Percentiles rank a stretch among this genome's conserved stretches.
phyloP scores from a whole-genome alignment of 2,113 vertebrate species.

The Tamias sibiricus region DNA sequence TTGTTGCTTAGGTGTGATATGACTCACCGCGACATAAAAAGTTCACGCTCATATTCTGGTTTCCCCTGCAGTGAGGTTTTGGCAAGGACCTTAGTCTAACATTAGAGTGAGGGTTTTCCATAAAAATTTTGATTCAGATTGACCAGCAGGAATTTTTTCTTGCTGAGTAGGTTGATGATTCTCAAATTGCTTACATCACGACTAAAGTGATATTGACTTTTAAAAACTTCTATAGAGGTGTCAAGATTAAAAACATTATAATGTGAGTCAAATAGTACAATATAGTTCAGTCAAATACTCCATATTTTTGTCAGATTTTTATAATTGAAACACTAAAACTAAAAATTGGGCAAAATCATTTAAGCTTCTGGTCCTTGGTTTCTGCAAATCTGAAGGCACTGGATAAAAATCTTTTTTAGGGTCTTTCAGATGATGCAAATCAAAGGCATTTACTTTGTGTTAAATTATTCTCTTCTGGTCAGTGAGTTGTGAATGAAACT shows the following conservation, averaged over 20 bases:
- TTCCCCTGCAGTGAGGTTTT: not conserved
- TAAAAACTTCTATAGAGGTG: not conserved
- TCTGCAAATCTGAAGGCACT: not conserved
- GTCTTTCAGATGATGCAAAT: not conserved
- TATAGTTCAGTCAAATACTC: not conserved
- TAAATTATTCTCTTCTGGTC: not conserved
- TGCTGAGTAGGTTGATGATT: not conserved
- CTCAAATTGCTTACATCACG: not conserved
- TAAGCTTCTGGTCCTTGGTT: not conserved
- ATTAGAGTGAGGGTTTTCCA: not conserved
- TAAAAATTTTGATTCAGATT: not conserved
- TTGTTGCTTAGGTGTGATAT: not conserved
- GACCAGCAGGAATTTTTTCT: not conserved
- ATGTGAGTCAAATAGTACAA: not conserved
- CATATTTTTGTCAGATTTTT: not conserved
- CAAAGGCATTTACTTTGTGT: not conserved
- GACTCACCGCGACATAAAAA: constrained; percentile 7
- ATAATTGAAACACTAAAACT: not conserved
- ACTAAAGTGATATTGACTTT: not conserved
- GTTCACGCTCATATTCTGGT: not conserved
- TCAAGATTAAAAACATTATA: constrained; percentile 4
- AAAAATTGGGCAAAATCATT: not conserved
- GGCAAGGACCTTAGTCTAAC: not conserved
- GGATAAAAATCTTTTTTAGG: not conserved
- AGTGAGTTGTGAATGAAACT: not conserved